Base-by-base conservation (phyloP, 2,113 vertebrate genomes). In the Corydoras sp. region DNA sequence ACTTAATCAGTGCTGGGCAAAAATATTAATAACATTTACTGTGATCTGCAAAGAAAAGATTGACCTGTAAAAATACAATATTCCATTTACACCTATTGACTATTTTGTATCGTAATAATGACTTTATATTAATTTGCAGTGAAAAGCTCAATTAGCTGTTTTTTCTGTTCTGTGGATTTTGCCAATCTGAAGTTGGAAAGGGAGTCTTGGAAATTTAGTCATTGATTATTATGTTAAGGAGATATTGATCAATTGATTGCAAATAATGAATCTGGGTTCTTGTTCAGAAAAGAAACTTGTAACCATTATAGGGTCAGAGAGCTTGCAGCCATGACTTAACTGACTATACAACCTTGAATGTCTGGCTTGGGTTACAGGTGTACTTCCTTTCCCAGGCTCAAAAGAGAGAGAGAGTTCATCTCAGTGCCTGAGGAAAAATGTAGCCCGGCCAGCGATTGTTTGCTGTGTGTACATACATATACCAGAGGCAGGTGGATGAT, bases 1-100 rank as follows among this genome's bases (percentile, higher is more conserved):
- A 67, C 9, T 60, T 68, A 62, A 72, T 35, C 65, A 15, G 51
- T 75, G 32, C 15, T 54, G 68, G 69, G 61, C 60, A 73, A 68
- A 65, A 63, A 69, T 69, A 77, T 80, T 87, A 80, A 86, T 85
- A 86, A 85, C 87, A 85, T 88, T 89, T 84, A 83, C 81, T 78
- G 79, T 78, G 82, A 86, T 82, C 85, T 82, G 5, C 5, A 78
- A 85, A 82, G 85, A 87, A 88, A 88, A 84, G 75, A 86, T 79
- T 62, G 75, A 65, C 70, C 74, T 72, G 54, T 76, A 79, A 79
- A 53, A 77, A 73, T 53, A 12, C 74, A 69, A 35, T 81, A 79
- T 77, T 86, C 84, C 79, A 75, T 87, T 86, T 85, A 82, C 85
- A 79, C 77, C 75, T 81, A 83, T 81, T 79, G 7, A 43, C 80